These are phyloP conservation scores for Lepidothrix coronata DNA, from an alignment of 2,113 vertebrate genomes.

Conservation along the genomic window DNA sequence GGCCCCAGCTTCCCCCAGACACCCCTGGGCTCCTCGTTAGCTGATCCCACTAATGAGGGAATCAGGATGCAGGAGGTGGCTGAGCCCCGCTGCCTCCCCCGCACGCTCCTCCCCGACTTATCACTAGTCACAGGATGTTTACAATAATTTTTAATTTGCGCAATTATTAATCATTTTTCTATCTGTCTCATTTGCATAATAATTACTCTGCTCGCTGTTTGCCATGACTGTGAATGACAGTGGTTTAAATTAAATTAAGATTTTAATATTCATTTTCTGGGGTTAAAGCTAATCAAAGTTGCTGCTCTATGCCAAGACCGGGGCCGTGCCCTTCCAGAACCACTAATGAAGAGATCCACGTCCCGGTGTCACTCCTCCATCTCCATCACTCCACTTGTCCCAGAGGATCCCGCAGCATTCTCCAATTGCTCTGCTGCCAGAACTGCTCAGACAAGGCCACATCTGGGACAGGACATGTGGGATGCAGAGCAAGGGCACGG, in stretches of 20 bases:
- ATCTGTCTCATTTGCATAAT: conserved; percentile 82
- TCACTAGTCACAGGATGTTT: conserved; percentile 79
- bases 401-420: rapidly evolving
- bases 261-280: conserved; percentile 62
- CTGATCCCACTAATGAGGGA: conserved; percentile 66
- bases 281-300: conserved; percentile 63
- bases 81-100: conserved; percentile 29
- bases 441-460: not conserved
- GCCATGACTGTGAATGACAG: conserved; percentile 75
- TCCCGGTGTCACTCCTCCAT: rapidly evolving
- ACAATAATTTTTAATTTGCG: conserved; percentile 82
- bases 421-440: not conserved
- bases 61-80: conserved; percentile 36
- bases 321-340: not conserved
- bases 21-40: not conserved
- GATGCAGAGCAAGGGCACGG: not conserved
- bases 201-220: conserved; percentile 75
- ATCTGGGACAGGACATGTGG: not conserved
- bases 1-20: rapidly evolving
- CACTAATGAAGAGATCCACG: not conserved
- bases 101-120: conserved; percentile 61
- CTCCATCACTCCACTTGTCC: not conserved
- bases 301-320: not conserved
- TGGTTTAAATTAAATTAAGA: conserved; percentile 78
- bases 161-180: conserved; percentile 85